A percentile compares a stretch with the other conserved stretches of the same genome.
Evolutionary conservation across 2,113 vertebrate species (phyloP).

Genomic region (Protobothrops mucrosquamatus): DNA sequence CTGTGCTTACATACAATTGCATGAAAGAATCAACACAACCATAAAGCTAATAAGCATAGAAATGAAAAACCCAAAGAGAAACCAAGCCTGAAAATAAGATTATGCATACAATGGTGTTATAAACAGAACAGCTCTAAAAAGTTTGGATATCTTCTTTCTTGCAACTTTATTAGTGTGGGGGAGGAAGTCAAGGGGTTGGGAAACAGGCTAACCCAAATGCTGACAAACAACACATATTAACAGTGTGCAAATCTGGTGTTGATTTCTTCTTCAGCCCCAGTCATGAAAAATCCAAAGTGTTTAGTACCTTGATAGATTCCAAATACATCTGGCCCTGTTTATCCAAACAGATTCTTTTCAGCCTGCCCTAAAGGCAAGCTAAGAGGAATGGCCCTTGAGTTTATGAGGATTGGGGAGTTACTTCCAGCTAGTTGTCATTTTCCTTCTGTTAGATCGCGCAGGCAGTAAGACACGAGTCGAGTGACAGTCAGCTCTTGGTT

Average conservation of each 20-base stretch:
- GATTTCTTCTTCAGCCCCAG: neutral
- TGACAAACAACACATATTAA: neutral
- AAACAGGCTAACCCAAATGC: neutral
- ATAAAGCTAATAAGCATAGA: neutral
- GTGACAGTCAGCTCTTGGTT: too few relatives aligned
- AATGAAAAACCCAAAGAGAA: neutral
- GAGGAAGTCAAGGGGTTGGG: neutral
- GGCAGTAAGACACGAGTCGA: too few relatives aligned
- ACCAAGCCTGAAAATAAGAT: neutral
- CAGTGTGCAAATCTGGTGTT: neutral
- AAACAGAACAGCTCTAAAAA: neutral
- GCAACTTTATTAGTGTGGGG: neutral
- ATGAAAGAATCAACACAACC: neutral
- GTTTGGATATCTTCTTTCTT: neutral
- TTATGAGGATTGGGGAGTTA: neutral
- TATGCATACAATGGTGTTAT: neutral
- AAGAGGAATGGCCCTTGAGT: neutral
- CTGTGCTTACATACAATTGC: neutral
- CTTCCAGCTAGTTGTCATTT: neutral
- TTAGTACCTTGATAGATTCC: neutral
- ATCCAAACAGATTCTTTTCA: neutral
- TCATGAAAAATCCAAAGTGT: neutral
- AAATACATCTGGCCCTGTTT: neutral
- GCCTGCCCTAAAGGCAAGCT: neutral
- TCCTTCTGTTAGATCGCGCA: too few relatives aligned